Evolutionary conservation across 1,140 invertebrate species (phyloP).

Genomic region (Drosophila miranda): DNA sequence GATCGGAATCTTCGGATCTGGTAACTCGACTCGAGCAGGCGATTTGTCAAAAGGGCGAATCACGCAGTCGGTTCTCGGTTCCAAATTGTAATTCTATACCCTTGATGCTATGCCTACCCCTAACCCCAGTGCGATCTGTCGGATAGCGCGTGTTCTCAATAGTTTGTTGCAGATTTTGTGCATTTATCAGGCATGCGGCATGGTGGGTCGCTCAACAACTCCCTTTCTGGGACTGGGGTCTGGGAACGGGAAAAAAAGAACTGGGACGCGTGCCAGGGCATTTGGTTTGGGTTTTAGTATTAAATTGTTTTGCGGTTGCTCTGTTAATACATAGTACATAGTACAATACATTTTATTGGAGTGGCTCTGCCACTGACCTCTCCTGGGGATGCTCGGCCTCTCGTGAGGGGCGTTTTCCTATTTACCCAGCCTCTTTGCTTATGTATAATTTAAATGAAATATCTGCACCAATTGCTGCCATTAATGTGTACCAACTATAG

Average conservation of each 20-base stretch:
- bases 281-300: slow-evolving; percentile 78
- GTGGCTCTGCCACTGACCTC: slow-evolving; percentile 11
- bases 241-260: slow-evolving; percentile 17
- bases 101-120: slow-evolving; percentile 13
- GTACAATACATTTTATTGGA: slow-evolving; percentile 76
- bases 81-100: slow-evolving; percentile 64
- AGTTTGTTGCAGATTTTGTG: slow-evolving; percentile 80
- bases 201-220: slow-evolving; percentile 13
- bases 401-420: slow-evolving; percentile 15
- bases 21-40: slow-evolving; percentile 41
- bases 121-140: slow-evolving; percentile 22
- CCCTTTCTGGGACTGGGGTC: slow-evolving; percentile 9
- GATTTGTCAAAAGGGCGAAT: slow-evolving; percentile 60
- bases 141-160: slow-evolving; percentile 73
- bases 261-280: slow-evolving; percentile 68
- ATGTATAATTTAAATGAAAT: slow-evolving; percentile 77
- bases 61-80: slow-evolving; percentile 1
- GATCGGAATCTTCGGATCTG: slow-evolving; percentile 36
- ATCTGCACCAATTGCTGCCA: slow-evolving; percentile 50
- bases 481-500: slow-evolving; percentile 48
- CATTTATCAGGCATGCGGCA: slow-evolving; percentile 70
- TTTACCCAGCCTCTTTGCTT: slow-evolving; percentile 39
- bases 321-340: slow-evolving; percentile 79
- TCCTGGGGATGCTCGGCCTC: neutral
- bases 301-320: slow-evolving; percentile 78